Percentiles rank a stretch among this genome's conserved stretches.
Conservation (phyloP, 1,140 invertebrate species). For the Penaeus japonicus region DNA sequence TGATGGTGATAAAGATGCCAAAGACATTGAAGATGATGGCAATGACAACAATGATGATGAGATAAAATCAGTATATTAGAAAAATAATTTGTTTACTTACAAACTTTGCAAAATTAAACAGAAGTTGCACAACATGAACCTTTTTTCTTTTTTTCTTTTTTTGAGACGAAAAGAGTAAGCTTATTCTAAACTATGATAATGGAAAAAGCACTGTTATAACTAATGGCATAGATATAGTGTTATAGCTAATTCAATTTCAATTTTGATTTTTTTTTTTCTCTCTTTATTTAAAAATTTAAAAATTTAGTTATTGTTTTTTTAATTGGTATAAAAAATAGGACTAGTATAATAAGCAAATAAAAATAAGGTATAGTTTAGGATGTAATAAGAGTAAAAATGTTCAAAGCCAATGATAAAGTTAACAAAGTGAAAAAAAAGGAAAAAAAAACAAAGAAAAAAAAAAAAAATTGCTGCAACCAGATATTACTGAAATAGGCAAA, state of each 20-base stretch:
- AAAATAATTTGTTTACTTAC: too few species aligned
- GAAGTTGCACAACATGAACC: conserved; percentile 23
- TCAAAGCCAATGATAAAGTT: conserved; percentile 20
- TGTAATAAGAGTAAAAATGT: conserved; percentile 30
- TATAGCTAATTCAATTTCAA: conserved; percentile 44
- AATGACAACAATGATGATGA: too few species aligned
- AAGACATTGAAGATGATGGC: too few species aligned
- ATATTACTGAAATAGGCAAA: neutral
- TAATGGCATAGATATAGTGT: conserved; percentile 51
- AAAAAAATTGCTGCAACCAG: conserved; percentile 10
- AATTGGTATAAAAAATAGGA: conserved; percentile 36
- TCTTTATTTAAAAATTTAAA: conserved; percentile 11
- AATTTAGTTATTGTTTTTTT: conserved; percentile 16
- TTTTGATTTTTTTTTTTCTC: neutral
- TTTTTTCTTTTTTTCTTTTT: too few species aligned
- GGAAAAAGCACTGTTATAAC: conserved; percentile 47
- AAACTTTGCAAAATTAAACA: neutral
- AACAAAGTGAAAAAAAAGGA: conserved; percentile 15
- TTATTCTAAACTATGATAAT: conserved; percentile 48
- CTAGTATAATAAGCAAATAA: conserved; percentile 48
- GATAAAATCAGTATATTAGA: too few species aligned
- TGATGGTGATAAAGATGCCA: too few species aligned
- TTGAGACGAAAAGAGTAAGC: conserved; percentile 46
- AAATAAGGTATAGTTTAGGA: conserved; percentile 28
- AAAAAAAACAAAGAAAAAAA: conserved; percentile 9